Conservation (phyloP, 2,113 vertebrate genomes). For the Rhynchomys soricoides region DNA sequence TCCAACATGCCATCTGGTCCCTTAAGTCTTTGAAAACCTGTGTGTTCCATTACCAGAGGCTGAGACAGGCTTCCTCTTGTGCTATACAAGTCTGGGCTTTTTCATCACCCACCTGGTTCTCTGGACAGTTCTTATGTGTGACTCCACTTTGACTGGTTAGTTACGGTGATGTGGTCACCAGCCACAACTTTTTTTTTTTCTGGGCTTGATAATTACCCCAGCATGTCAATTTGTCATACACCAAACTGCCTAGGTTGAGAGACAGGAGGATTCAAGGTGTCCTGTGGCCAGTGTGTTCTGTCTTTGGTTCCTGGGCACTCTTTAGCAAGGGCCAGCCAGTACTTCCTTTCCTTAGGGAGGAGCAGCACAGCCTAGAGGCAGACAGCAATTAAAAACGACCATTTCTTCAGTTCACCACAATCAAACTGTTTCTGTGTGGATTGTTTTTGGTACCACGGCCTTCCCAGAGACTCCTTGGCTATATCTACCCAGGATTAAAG, state of each 20-base stretch:
- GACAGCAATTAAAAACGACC: not conserved
- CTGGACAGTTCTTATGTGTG: not conserved
- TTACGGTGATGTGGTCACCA: not conserved
- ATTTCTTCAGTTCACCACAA: constrained; percentile 59
- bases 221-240: not conserved
- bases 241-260: not conserved
- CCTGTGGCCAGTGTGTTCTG: not conserved
- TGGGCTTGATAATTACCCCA: not conserved
- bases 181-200: not conserved
- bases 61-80: not conserved
- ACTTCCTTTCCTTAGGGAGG: not conserved
- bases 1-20: not conserved
- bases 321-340: not conserved
- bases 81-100: not conserved
- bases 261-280: not conserved
- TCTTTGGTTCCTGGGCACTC: not conserved
- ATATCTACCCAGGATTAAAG: constrained; percentile 45
- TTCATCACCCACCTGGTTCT: not conserved
- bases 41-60: rapidly evolving
- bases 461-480: not conserved
- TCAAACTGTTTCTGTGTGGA: constrained; percentile 38
- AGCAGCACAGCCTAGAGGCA: constrained; percentile 52
- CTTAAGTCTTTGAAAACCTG: not conserved
- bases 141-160: not conserved
- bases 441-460: constrained; percentile 5